phyloP scores from a whole-genome alignment of 2,113 vertebrate genomes.

The Carassius carassius region DNA sequence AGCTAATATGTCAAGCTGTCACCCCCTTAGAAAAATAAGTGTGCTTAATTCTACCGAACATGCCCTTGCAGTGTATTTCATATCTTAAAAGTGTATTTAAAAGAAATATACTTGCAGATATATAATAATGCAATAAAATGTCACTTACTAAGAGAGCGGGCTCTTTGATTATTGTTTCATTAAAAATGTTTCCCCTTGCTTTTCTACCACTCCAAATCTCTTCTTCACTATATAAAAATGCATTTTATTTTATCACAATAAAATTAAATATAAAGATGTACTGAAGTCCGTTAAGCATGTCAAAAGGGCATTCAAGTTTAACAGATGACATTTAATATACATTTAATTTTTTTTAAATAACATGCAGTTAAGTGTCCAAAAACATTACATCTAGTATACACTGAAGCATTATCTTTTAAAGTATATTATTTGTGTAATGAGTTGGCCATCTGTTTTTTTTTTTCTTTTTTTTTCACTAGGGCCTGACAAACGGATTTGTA shows the following conservation, averaged over 20 bases:
- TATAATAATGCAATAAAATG: background rate
- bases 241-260: background rate
- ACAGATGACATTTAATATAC: background rate
- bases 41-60: background rate
- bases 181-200: background rate
- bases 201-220: background rate
- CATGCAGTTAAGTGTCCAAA: background rate
- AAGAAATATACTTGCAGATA: background rate
- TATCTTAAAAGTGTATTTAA: background rate
- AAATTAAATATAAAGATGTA: background rate
- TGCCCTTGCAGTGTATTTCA: background rate
- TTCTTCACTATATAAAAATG: background rate
- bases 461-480: background rate
- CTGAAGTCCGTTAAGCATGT: background rate
- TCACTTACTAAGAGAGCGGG: background rate
- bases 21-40: background rate
- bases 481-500: slow-evolving; percentile 10
- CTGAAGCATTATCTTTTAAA: background rate
- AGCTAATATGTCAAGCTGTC: slow-evolving; percentile 32
- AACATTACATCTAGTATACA: background rate
- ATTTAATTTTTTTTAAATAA: background rate
- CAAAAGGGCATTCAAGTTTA: background rate
- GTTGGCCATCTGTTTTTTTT: too few species aligned
- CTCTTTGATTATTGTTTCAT: background rate
- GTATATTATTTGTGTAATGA: background rate